Evolutionary conservation across 2,888 invertebrate species (phyloP), one percentile per base, ranked within the genome.

Genomic region (Lutraria lutraria): DNA sequence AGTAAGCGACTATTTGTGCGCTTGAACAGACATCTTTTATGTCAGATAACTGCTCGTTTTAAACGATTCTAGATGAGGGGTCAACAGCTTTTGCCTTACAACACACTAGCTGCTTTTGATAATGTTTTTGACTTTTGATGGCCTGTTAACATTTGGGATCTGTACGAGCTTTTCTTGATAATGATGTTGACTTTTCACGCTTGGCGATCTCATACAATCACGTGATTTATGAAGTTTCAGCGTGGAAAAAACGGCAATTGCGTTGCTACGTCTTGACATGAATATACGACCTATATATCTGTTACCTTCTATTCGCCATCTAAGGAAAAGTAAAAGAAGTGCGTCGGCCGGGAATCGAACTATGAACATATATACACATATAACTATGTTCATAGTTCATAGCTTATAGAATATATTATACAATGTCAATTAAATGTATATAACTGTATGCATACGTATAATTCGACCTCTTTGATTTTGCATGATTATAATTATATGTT

Each of bases 21-120:
- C 89, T 85, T 90, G 88, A 87, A 91, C 90, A 90, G 54, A 87
- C 90, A 91, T 91, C 91, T 87, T 88, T 88, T 91, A 88, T 90
- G 85, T 88, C 82, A 72, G 80, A 63, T 83, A 90, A 90, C 82
- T 84, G 86, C 86, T 82, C 87, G 81, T 82, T 85, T 87, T 63
- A 88, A 88, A 87, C 68, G 79, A 56, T 87, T 76, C 63, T 88
- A 81, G 88, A 84, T 85, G 83, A 72, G 79, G 86, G 88, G 91
- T 91, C 91, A 91, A 88, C 83, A 88, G 83, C 72, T 68, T 81
- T 56, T 72, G 90, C 81, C 85, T 56, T 68, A 76, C 87, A 86
- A 88, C 82, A 76, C 85, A 87, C 88, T n/a, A n/a, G n/a, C n/a
- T 60, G 86, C 88, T 88, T 87, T 90, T 90, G 85, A 90, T 87